Conservation (phyloP, 2,888 invertebrate genomes). For the Cheilosia variabilis region DNA sequence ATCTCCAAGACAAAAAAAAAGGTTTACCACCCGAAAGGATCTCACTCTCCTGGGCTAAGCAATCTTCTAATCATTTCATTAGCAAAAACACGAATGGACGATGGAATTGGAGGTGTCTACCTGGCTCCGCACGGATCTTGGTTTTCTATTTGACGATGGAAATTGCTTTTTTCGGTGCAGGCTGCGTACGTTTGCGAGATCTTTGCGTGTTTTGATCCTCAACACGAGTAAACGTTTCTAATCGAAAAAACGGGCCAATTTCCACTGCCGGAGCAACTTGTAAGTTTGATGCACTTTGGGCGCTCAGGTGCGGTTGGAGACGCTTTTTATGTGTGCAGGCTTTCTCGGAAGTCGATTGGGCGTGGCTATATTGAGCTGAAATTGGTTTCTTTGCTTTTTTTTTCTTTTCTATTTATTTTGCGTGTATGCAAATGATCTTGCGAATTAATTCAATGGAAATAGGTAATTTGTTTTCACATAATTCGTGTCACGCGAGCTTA, state of each 20-base stretch:
- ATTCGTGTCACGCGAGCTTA: not conserved
- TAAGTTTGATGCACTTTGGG: constrained; percentile 62
- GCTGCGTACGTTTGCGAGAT: constrained; percentile 12
- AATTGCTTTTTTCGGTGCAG: constrained; percentile 35
- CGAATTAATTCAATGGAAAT: constrained; percentile 55
- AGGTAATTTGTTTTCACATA: not conserved
- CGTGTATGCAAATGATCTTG: constrained; percentile 63
- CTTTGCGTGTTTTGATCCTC: constrained; percentile 56
- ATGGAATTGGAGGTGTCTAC: constrained; percentile 45
- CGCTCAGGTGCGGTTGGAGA: constrained; percentile 36
- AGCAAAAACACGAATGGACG: constrained; percentile 42
- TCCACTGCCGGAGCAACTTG: constrained; percentile 25
- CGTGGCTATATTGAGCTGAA: constrained; percentile 18
- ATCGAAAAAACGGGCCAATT: constrained; percentile 54
- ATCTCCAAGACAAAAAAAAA: constrained; percentile 16
- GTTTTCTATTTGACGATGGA: constrained; percentile 68
- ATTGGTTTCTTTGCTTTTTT: constrained; percentile 5
- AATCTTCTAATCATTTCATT: constrained; percentile 75
- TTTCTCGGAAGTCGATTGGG: constrained; percentile 58
- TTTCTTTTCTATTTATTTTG: constrained; percentile 21
- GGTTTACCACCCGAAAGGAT: constrained; percentile 45
- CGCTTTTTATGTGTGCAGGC: constrained; percentile 23
- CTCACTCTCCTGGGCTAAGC: constrained; percentile 52
- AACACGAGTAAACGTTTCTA: constrained; percentile 59
- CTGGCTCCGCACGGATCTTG: constrained; percentile 37